Evolutionary conservation across 2,113 vertebrate species (phyloP), one percentile per base, ranked within the genome.

Genomic region (Panthera leo): DNA sequence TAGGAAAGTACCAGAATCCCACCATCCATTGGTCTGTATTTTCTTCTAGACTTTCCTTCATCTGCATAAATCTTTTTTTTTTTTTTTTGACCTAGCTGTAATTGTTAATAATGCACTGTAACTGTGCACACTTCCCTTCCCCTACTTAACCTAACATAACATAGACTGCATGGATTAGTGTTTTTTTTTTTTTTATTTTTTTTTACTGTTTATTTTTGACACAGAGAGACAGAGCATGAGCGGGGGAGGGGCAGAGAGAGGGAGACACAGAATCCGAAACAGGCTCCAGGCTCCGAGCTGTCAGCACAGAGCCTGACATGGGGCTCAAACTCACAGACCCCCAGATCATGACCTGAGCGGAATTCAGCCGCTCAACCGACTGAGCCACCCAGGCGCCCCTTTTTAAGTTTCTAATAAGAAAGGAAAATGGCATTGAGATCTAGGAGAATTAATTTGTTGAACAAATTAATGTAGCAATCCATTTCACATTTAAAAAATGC

Each of bases 371-470:
- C 45, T 45, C 45, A 45, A 45, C 45, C 45, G 45, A 45, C 45
- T 45, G 45, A 45, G 45, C 45, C 45, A 45, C 45, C 45, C 45
- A 45, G 45, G 45, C 45, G 1, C 45, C 45, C 45, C 45, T 45
- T 45, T 65, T 23, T 27, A 84, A 91, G 12, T 83, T 82, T 89
- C 65, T 91, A 63, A 65, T 76, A 94, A 83, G 73, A 91, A 97
- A 93, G n/a, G 12, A 95, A 97, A 89, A 83, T 75, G 34, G 61
- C 84, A 91, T 7, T 51, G 73, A 45, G 45, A 80, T 61, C 76
- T 83, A 85, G 61, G 8, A 92, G 51, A 91, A 91, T 94, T 65
- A 89, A 76, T 61, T 85, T 93, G 84, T 58, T 85, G n/a, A 92
- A 31, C 67, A 93, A 91, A 85, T 87, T n/a, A 97, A 79, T 53